These are phyloP conservation scores for Chondrilla cf. caribensis DNA, from an alignment of 37 sponge, comb jelly and placozoan genomes.

Conservation along the genomic window DNA sequence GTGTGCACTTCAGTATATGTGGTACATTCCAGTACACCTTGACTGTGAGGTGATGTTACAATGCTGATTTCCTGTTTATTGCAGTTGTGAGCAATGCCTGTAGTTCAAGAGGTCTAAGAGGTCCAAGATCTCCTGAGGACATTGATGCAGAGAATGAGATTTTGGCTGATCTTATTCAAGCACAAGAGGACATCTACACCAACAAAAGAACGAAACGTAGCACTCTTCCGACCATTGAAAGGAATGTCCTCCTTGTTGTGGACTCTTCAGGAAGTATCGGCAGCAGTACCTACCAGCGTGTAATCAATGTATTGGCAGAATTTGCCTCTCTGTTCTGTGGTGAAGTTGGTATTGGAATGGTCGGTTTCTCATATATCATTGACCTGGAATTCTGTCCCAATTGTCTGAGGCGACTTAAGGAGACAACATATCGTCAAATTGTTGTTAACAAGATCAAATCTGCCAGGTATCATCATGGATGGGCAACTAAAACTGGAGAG, in stretches of 20 bases:
- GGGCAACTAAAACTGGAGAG: neutral
- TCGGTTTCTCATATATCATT: neutral
- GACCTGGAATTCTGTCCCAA: conserved; percentile 19
- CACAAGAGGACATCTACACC: neutral
- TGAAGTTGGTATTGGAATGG: neutral
- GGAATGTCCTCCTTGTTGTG: conserved; percentile 6
- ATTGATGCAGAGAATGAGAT: neutral
- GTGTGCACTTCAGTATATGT: no score
- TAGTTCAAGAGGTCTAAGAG: neutral
- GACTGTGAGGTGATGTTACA: no score
- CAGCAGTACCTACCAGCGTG: neutral
- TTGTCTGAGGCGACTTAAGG: neutral
- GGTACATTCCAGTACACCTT: no score
- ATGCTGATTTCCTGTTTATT: no score
- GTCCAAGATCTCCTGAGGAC: neutral
- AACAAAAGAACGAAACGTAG: neutral
- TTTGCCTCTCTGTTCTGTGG: conserved; percentile 19
- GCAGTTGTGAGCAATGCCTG: no score
- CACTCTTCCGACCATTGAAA: neutral
- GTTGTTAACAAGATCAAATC: neutral
- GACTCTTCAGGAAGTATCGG: conserved; percentile 23
- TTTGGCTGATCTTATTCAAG: neutral
- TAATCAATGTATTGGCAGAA: neutral
- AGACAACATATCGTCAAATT: neutral
- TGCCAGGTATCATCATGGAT: conserved; percentile 8